Base-by-base conservation (phyloP, 2,888 invertebrate genomes). In the Meandrusa payeni region DNA sequence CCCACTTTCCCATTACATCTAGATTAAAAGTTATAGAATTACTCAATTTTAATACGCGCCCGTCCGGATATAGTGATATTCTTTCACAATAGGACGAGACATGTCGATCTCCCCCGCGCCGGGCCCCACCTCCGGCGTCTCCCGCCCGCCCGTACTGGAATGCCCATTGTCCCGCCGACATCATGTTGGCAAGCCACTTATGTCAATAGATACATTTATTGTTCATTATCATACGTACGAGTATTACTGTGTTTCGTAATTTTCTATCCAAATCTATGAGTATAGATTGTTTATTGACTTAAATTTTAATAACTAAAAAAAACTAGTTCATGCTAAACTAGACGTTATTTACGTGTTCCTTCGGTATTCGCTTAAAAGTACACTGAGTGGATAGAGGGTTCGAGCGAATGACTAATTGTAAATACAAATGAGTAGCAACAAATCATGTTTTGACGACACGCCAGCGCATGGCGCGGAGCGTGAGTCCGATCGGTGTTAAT, bases 101-200 rank as follows among this genome's bases (percentile, higher is more conserved):
- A 64, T 59, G 64, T 65, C 61, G 66, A 43, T 55, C 59, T 59
- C 61, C 51, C 49, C 55, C 45, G 44, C 55, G 52, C 51, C 47
- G 29, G 46, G 49, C 50, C 33, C 41, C 52, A 36, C 47, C 29
- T 39, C 55, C 59, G 53, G 39, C 54, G 50, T 52, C 56, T 57
- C 55, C 59, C 61, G 53, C 57, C 55, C 64, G 53, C 54, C 50
- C 47, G 51, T 55, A 46, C 64, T 72, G 78, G 81, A 78, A 81
- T 80, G 81, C 69, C 80, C 76, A 79, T 81, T 81, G 81, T 81
- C 76, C 78, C 75, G 67, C 59, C 70, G 71, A 75, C 74, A 76
- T 73, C 68, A 78, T 77, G 71, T 74, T 78, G 69, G 68, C 71
- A 64, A 70, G 69, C 70, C 71, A 77, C 73, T 76, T 72, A 71